Base-by-base conservation (phyloP, 2,797 vertebrate genomes). In the Chelmon rostratus region DNA sequence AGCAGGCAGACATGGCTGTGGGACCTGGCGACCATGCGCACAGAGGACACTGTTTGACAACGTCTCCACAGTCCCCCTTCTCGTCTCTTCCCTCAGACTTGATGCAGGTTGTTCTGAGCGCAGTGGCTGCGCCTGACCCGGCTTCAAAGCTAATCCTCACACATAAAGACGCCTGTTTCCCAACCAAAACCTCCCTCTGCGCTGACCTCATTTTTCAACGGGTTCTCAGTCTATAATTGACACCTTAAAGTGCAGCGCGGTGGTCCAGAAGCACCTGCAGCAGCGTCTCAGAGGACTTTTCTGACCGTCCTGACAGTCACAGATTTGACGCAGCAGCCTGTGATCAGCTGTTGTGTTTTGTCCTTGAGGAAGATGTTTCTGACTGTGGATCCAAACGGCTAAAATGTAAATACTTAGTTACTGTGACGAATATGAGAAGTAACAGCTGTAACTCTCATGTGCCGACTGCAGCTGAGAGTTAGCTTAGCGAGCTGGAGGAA, bases 201-300 rank as follows among this genome's bases (percentile, higher is more conserved):
- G 0, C 47, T 82, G 74, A 79, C 42, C 72, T 80, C 47, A 3
- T 85, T 76, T 77, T n/a, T 19, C 23, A 61, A 59, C 63, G 16
- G 59, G 31, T 16, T 33, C 54, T 70, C 18, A 1, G 75, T 54
- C 75, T 84, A 58, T 78, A 47, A 42, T 59, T 68, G 66, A 77
- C 46, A 18, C 52, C 46, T 58, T 52, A 9, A 44, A 57, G 47
- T 16, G 61, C 35, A 40, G 52, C 69, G 54, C 7, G 38, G 25
- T 63, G 71, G 47, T 73, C 64, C 37, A 69, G 40, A 44, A 61
- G 56, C 65, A 77, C 84, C 66, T 83, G 77, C 21, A 25, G 2
- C 49, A 35, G 28, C 42, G 11, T 46, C 52, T 18, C 19, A 40
- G 18, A 40, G 69, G 54, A 44, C 1, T 21, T 8, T 1, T 16